Evolutionary conservation across 2,113 vertebrate species (phyloP).

Genomic region (Penelope pileata): DNA sequence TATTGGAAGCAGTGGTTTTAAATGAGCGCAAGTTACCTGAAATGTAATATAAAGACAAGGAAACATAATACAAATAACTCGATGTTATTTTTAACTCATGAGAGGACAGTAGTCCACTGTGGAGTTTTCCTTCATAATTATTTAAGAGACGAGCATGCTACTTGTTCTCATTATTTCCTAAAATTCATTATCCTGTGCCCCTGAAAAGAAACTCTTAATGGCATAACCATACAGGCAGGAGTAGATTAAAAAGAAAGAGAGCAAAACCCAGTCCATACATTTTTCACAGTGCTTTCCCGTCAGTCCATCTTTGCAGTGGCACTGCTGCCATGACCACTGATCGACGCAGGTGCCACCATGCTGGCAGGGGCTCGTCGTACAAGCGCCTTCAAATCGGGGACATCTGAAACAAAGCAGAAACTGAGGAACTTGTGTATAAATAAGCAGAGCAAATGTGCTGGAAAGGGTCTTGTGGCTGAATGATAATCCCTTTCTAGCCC

Average conservation of each 20-base stretch:
- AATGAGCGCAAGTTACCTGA: not conserved
- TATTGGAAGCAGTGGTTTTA: not conserved
- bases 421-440: not conserved
- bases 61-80: not conserved
- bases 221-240: not conserved
- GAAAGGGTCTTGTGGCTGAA: not conserved
- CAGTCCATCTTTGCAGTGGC: slow-evolving; percentile 89
- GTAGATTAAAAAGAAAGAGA: not conserved
- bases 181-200: not conserved
- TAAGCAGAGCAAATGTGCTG: not conserved
- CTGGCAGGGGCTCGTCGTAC: slow-evolving; percentile 86
- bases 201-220: not conserved
- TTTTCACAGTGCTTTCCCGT: slow-evolving; percentile 94
- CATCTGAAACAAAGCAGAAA: slow-evolving; percentile 81
- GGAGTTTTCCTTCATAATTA: not conserved
- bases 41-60: not conserved
- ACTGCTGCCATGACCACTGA: slow-evolving; percentile 97
- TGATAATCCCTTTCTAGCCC: not conserved
- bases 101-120: not conserved
- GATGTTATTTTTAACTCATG: not conserved
- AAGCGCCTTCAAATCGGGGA: slow-evolving; percentile 91
- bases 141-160: not conserved
- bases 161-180: not conserved
- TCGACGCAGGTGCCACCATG: slow-evolving; percentile 92
- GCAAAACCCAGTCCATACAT: slow-evolving; percentile 76